Evolutionary conservation across 2,888 invertebrate species (phyloP), one percentile per base, ranked within the genome.

Genomic region (Apoda limacodes): DNA sequence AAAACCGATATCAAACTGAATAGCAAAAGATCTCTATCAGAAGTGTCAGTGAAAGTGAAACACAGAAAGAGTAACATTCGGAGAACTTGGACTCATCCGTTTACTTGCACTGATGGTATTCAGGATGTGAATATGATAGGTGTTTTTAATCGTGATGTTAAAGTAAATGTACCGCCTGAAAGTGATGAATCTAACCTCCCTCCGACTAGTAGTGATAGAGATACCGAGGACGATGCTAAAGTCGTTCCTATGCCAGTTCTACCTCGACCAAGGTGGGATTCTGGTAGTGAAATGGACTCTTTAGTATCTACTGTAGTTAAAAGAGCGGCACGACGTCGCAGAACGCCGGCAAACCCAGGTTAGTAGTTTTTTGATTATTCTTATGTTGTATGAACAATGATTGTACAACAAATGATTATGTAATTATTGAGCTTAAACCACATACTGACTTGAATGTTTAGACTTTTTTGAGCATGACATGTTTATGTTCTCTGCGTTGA

Each of bases 231-330:
- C 34, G 81, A 82, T 43, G 65, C 54, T 3, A 51, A 74, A 12
- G 61, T 61, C 27, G 44, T 62, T 33, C 52, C 59, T 13, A 63
- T 60, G 43, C 61, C 66, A 11, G 52, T 56, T 13, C 57, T 59
- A 15, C 54, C 55, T 22, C 58, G 76, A 44, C 58, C 78, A 6
- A 51, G 80, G 9, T 80, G 80, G 71, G 82, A 82, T 39, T 78
- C 82, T 1, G 80, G 80, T 2, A 81, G 75, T 44, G 83, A 83
- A 40, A 74, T 82, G 67, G 86, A 87, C 52, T 84, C 85, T 6
- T 55, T 85, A 27, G 85, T 85, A 42, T 85, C 86, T 4, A 83
- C 84, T 2, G 84, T 87, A 6, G 88, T 88, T 49, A 75, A 82
- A 44, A 85, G 86, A 60, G 86, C 87, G 33, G 84, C 86, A 36